Percentiles rank a stretch among this genome's conserved stretches.
Evolutionary conservation across 2,113 vertebrate genomes (phyloP).

Genomic region (Apteryx mantelli): DNA sequence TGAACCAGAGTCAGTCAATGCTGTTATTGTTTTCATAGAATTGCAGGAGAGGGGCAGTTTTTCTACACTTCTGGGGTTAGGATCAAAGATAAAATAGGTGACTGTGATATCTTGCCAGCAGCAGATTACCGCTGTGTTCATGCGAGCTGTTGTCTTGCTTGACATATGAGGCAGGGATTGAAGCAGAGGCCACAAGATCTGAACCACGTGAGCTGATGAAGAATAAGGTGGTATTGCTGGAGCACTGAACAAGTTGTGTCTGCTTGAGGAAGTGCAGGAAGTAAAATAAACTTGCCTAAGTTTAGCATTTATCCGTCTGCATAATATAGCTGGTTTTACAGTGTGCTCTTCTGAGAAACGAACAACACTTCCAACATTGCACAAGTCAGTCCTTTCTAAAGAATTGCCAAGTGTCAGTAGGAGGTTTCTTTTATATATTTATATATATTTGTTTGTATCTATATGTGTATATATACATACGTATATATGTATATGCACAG

Average conservation of each 20-base stretch:
- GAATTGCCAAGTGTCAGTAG: background rate
- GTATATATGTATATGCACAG: background rate
- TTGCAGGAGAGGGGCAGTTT: background rate
- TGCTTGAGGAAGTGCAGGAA: background rate
- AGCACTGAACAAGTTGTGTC: background rate
- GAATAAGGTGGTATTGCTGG: slow-evolving; percentile 18
- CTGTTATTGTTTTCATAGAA: background rate
- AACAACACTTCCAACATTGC: background rate
- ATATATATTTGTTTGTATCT: background rate
- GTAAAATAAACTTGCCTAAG: background rate
- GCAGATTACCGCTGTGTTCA: background rate
- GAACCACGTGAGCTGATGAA: background rate
- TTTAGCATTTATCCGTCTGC: background rate
- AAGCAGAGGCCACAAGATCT: background rate
- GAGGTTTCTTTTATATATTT: background rate
- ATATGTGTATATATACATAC: background rate
- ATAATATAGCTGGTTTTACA: background rate
- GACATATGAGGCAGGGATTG: background rate
- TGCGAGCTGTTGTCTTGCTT: background rate
- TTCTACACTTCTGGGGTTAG: background rate
- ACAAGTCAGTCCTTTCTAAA: background rate
- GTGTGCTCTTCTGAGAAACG: background rate
- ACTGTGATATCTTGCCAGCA: background rate
- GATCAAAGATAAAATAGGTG: slow-evolving; percentile 5
- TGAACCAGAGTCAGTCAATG: background rate